Evolutionary conservation across 2,113 vertebrate species (phyloP).

Genomic region (Nymphicus hollandicus): DNA sequence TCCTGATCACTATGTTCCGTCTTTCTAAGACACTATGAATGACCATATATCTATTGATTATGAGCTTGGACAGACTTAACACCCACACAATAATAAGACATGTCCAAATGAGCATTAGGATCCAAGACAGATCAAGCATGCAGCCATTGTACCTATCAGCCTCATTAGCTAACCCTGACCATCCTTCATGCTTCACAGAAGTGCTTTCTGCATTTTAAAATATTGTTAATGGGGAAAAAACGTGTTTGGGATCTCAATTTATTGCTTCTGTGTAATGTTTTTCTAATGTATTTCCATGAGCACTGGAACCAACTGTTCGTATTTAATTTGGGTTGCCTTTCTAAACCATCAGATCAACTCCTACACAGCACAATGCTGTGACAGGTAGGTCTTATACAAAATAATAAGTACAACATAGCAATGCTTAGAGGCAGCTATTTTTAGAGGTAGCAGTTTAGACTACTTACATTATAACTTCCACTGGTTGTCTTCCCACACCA

Average conservation of each 20-base stretch:
- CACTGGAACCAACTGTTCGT: background rate
- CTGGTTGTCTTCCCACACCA: background rate
- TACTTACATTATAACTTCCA: background rate
- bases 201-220: slow-evolving; percentile 55
- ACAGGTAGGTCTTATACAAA: background rate
- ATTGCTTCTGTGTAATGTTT: background rate
- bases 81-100: slow-evolving; percentile 29
- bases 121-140: slow-evolving; percentile 36
- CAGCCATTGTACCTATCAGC: slow-evolving; percentile 29
- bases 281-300: background rate
- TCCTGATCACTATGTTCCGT: slow-evolving; percentile 10
- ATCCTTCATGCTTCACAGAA: slow-evolving; percentile 17
- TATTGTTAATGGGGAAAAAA: slow-evolving; percentile 17
- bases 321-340: background rate
- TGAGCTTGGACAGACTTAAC: slow-evolving; percentile 35
- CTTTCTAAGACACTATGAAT: slow-evolving; percentile 14
- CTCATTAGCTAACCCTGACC: slow-evolving; percentile 47
- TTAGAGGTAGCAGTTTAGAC: background rate
- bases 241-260: slow-evolving; percentile 41
- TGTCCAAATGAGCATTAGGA: slow-evolving; percentile 47
- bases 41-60: slow-evolving; percentile 8
- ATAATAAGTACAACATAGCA: background rate
- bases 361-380: background rate
- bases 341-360: background rate
- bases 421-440: background rate